phyloP scores from a whole-genome alignment of 2,797 vertebrate species.

The Poeciliopsis infans region DNA sequence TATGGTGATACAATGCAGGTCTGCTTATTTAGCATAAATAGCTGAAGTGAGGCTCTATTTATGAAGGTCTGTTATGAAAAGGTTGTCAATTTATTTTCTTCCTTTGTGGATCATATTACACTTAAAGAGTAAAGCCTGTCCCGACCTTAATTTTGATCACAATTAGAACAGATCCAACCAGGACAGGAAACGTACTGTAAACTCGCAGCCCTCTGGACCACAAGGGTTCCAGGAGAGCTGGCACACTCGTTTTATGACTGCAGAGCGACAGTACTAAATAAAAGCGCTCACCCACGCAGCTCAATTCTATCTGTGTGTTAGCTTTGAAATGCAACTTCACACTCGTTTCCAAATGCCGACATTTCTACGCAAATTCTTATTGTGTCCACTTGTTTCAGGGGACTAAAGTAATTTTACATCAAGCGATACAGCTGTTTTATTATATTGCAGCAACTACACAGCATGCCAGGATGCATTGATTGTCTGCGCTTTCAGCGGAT shows the following conservation, averaged over 20 bases:
- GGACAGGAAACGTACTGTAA: slow-evolving; percentile 21
- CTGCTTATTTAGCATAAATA: slow-evolving; percentile 40
- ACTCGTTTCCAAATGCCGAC: not conserved
- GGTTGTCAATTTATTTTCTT: slow-evolving; percentile 28
- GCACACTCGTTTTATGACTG: slow-evolving; percentile 38
- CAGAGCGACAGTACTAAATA: slow-evolving; percentile 27
- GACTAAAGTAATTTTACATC: not conserved
- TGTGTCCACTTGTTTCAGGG: not conserved
- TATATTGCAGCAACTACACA: not conserved
- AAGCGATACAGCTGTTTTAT: not conserved
- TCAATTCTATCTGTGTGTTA: slow-evolving; percentile 38
- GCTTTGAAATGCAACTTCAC: slow-evolving; percentile 6
- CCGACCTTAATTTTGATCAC: slow-evolving; percentile 33
- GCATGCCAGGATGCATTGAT: not conserved
- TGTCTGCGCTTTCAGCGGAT: no score
- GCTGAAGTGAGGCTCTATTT: slow-evolving; percentile 25
- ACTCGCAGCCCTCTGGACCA: slow-evolving; percentile 22
- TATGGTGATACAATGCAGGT: slow-evolving; percentile 9
- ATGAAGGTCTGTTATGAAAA: slow-evolving; percentile 33
- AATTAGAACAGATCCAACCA: slow-evolving; percentile 23
- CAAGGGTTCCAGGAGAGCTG: slow-evolving; percentile 25
- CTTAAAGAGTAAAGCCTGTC: slow-evolving; percentile 4
- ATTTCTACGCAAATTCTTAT: not conserved
- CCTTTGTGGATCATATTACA: slow-evolving; percentile 18
- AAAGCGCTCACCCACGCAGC: slow-evolving; percentile 54